These are phyloP conservation scores for Sorex maritimensis DNA, from an alignment of 2,797 vertebrate species.

Conservation along the genomic window DNA sequence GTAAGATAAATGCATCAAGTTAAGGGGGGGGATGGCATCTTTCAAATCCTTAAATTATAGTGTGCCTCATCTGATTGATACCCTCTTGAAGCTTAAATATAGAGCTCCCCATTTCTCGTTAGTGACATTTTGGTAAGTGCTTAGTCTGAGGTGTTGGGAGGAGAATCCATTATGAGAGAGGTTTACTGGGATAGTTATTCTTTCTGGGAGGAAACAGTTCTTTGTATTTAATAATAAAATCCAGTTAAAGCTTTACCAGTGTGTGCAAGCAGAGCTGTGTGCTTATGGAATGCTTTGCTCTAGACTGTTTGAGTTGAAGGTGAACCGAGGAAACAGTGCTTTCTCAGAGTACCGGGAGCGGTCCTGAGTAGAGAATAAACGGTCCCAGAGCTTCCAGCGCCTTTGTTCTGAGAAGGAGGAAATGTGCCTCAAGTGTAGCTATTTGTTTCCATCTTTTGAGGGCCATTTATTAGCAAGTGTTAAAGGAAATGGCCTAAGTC, in stretches of 20 bases:
- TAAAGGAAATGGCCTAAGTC: background rate
- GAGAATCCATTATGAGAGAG: background rate
- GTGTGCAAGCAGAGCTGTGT: conserved; percentile 49
- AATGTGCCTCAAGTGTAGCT: background rate
- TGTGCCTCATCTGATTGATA: background rate
- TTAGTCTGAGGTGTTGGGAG: conserved; percentile 47
- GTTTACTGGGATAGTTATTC: conserved; percentile 53
- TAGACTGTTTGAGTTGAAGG: conserved; percentile 43
- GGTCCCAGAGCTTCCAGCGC: background rate
- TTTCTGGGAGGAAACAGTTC: background rate
- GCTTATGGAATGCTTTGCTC: background rate
- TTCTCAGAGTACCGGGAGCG: background rate
- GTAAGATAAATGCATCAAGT: conserved; percentile 32
- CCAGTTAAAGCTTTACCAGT: conserved; percentile 31
- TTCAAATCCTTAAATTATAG: conserved; percentile 68
- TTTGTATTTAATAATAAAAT: conserved; percentile 49
- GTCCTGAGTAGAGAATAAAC: background rate
- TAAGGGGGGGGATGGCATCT: background rate
- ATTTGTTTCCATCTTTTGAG: conserved; percentile 31
- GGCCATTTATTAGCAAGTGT: background rate
- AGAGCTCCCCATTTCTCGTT: conserved; percentile 25
- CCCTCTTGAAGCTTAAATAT: conserved; percentile 8
- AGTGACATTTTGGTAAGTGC: conserved; percentile 17
- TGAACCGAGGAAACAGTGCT: conserved; percentile 16
- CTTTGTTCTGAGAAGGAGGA: background rate